Conservation (phyloP, 2,113 vertebrate species). For the human region GRCh38 chr17:2083501-2084000, state of each 20-base stretch:
- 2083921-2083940: conserved; percentile 76
- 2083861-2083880: conserved; percentile 77
- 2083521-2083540: background rate
- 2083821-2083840: conserved; percentile 68
- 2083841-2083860: conserved; percentile 82
- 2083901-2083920: conserved; percentile 74
- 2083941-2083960: conserved; percentile 73
- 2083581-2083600: conserved; percentile 20
- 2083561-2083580: background rate
- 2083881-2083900: conserved; percentile 81
- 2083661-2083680: conserved; percentile 62
- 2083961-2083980: conserved; percentile 73
- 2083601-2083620: conserved; percentile 69
- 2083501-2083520: background rate
- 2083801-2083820: conserved; percentile 76
- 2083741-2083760: conserved; percentile 49
- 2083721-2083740: conserved; percentile 45
- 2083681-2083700: background rate
- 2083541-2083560: background rate
- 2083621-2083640: conserved; percentile 80
- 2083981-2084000: conserved; percentile 38
- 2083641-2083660: conserved; percentile 75
- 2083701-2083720: background rate
- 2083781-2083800: conserved; percentile 75
- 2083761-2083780: background rate